Base-by-base conservation (phyloP, 2,888 invertebrate species). In the Desoria tigrina region DNA sequence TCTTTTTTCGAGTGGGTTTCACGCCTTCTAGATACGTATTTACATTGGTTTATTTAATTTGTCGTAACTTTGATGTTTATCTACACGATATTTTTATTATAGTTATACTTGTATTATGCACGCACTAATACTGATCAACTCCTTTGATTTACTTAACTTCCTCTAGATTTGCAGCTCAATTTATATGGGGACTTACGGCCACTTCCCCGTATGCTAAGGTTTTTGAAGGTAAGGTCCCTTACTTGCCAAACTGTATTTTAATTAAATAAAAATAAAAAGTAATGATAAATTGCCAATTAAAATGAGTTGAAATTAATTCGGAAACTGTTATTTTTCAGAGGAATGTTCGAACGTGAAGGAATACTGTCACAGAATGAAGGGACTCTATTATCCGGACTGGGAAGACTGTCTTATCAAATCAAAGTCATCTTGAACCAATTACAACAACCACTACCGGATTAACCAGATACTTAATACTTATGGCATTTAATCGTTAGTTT, bases 331-430 rank as follows among this genome's bases (percentile, higher is more conserved):
- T 45, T 21, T 45, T 45, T 9, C 45, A 45, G 45, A 16, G 4
- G 45, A 45, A 16, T 45, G 23, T 45, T 23, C 16, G 9, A 51
- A 51, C 16, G 6, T 51, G 14, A 26, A 51, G 23, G 51, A 23
- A 23, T 51, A 51, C 51, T 23, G 24, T 16, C 9, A 23, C 23
- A 9, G 51, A 51, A 51, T 51, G 51, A 51, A 51, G 23, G 51
- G 23, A 9, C 21, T 23, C 23, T 51, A 51, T 23, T 51, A 26
- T 51, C 51, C 51, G 6, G 51, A 51, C 51, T 51, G 51, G 51
- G 51, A 51, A 7, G 6, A 51, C 4, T 23, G 16, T 7, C 23
- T 51, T 51, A 16, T 4, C 3, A 51, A 51, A 24, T 16, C 7
- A 24, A 21, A 21, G 23, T 51, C 14, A 26, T 23, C 9, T 21